Base-by-base conservation (phyloP, 2,113 vertebrate species). In the Lasiurus cinereus region DNA sequence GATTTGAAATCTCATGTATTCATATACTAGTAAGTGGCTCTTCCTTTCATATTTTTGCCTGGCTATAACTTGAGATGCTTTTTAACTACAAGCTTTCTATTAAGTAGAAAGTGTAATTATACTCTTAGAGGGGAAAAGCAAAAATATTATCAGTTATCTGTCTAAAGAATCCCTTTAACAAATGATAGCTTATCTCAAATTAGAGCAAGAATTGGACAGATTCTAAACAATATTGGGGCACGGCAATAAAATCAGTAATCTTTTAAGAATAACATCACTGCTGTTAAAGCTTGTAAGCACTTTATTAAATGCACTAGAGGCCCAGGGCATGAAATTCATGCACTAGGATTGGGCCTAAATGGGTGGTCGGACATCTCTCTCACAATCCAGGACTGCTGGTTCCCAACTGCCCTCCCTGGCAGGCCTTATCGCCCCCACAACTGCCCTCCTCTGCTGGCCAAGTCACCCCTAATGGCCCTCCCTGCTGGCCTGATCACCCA, bases 101-200 rank as follows among this genome's bases (percentile, higher is more conserved):
- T 96, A 94, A 86, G 77, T 80, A 78, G 54, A 95, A 95, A 94
- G 96, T 91, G 36, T 72, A 95, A 93, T 96, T 94, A 88, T 88
- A 94, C 18, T 78, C 73, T 85, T 56, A 76, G 50, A 80, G 52
- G 76, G 18, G 67, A 88, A 95, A 52, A 64, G 31, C 43, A 95
- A 94, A 85, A 85, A 90, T 43, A 92, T 52, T 88, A n/a, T 22
- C 52, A 87, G 13, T 87, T 86, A 92, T 70, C 46, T 95, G 22
- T 82, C 79, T 92, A 83, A 88, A 88, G 72, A 91, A 78, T 89
- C 24, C 7, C 31, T 74, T 86, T 86, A 72, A 85, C 48, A 78
- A 96, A 89, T 87, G 56, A 84, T 52, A 91, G 39, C 7, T 91
- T 94, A 79, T 82, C 56, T 96, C 50, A 93, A 92, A 76, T 95